phyloP scores from a whole-genome alignment of 2,113 vertebrate genomes.

The Aramus guarauna region DNA sequence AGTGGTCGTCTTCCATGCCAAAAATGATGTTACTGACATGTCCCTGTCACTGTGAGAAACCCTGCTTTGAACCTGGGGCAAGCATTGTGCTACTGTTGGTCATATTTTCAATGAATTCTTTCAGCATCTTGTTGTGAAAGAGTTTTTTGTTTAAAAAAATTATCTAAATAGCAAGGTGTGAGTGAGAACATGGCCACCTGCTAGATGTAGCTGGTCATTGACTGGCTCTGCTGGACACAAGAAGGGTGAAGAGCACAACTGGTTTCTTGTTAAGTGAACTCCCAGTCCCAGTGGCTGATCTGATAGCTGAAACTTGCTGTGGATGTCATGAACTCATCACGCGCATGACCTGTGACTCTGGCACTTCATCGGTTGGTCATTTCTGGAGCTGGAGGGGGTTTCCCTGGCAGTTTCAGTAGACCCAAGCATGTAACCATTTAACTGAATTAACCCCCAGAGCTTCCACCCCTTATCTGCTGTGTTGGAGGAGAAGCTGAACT shows the following conservation, averaged over 20 bases:
- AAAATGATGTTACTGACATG: fast-evolving
- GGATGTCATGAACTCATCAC: not conserved
- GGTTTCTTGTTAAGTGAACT: not conserved
- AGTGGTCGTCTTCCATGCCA: fast-evolving
- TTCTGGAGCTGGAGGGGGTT: not conserved
- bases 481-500: not conserved
- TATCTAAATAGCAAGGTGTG: not conserved
- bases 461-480: not conserved
- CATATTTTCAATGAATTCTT: not conserved
- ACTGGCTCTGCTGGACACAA: not conserved
- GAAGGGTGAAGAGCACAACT: not conserved
- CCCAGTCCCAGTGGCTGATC: not conserved
- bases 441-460: not conserved
- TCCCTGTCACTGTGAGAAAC: not conserved
- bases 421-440: fast-evolving
- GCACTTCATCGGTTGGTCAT: not conserved
- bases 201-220: not conserved
- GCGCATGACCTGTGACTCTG: fast-evolving
- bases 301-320: not conserved
- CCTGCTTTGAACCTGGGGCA: not conserved
- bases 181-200: not conserved
- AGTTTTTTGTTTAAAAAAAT: not conserved
- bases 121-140: not conserved
- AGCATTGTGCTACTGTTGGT: not conserved
- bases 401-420: not conserved